Evolutionary conservation across 2,797 vertebrate species (phyloP).

Genomic region (Arrhamphus sclerolepis): DNA sequence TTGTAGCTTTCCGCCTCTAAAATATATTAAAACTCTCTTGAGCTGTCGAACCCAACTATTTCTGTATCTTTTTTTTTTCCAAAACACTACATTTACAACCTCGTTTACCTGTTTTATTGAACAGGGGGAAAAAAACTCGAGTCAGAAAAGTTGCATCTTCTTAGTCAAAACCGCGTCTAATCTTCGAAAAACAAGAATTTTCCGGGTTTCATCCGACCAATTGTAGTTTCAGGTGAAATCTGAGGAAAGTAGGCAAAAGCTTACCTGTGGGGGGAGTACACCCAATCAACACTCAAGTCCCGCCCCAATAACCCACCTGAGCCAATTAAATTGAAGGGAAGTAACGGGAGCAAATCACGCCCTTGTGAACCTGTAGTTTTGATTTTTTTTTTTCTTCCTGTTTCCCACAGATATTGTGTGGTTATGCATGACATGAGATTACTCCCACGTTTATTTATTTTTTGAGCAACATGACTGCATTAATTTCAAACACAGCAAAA

Average conservation of each 20-base stretch:
- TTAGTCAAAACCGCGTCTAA: background rate
- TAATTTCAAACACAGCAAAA: too few species aligned
- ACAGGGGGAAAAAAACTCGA: accelerated
- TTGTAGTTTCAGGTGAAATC: background rate
- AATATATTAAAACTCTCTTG: too few species aligned
- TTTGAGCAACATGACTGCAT: too few species aligned
- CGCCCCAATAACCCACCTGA: conserved; percentile 4
- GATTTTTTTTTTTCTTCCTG: too few species aligned
- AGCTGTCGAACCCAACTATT: too few species aligned
- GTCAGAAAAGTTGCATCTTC: background rate
- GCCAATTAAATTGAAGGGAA: conserved; percentile 40
- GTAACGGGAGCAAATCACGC: conserved; percentile 3
- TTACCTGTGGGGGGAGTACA: conserved; percentile 7
- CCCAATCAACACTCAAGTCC: conserved; percentile 30
- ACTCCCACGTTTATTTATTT: too few species aligned
- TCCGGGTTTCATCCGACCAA: accelerated
- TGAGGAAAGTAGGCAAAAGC: background rate
- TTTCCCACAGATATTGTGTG: background rate
- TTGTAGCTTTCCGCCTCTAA: background rate
- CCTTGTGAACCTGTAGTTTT: background rate
- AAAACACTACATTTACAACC: too few species aligned
- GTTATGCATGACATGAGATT: background rate
- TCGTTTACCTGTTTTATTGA: too few species aligned
- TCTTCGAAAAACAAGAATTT: background rate
- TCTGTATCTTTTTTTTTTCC: too few species aligned